Evolutionary conservation across 2,113 vertebrate genomes (phyloP), one percentile per base, ranked within the genome.

Genomic region (Macroglossus sobrinus): DNA sequence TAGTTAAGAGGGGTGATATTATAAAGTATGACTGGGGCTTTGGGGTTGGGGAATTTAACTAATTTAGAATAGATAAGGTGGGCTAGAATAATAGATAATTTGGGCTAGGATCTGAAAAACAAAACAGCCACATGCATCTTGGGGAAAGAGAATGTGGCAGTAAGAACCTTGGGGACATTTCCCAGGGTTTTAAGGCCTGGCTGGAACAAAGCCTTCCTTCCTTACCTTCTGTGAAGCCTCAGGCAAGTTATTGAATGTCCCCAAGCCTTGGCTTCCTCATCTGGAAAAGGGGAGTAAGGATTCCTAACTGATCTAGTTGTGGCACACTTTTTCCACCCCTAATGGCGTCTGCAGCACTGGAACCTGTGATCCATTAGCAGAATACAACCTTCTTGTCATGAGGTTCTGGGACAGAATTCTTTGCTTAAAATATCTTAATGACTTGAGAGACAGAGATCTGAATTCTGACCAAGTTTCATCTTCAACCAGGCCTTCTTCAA

Each of bases 1-100:
- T 21, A 82, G 45, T 22, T 21, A 43, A 22, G 38, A 53, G 7
- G 5, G 5, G 0, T 53, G 35, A 30, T n/a, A 43, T 30, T 0
- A 8, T 12, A 61, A 16, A 84, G 4, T 61, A 26, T n/a, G 5
- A 45, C 4, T 64, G 10, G 6, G 43, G 2, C 7, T 40, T 84
- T 1, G 24, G 2, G 11, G 0, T 50, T 40, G 50, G 13, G 15
- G 1, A 69, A 1, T 55, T 2, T 3, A 71, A 14, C 7, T 79
- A 47, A 93, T 85, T 87, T 84, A 74, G 18, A 89, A 71, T 4
- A 92, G n/a, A 55, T 5, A 63, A 0, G 13, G 9, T 69, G 14
- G 5, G n/a, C n/a, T n/a, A n/a, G n/a, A n/a, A n/a, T n/a, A n/a
- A n/a, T n/a, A n/a, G n/a, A n/a, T n/a, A n/a, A 30, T n/a, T 30